Conservation (phyloP, 2,888 invertebrate species). For the Malthinus seriepunctatus region DNA sequence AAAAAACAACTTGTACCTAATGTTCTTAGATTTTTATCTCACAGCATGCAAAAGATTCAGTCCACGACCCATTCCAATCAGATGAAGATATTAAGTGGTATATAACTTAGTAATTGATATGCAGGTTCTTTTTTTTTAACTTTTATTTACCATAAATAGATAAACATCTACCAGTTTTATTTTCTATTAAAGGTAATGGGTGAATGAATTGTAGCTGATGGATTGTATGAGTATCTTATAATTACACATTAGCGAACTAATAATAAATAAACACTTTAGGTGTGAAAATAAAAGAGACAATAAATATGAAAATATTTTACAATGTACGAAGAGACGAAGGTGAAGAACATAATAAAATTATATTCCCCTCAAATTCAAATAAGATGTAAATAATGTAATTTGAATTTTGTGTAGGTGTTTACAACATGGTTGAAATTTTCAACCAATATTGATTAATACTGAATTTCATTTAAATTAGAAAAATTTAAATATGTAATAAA, state of each 20-base stretch:
- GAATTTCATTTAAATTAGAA: no score
- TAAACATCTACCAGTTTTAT: conserved; percentile 1
- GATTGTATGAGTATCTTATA: conserved; percentile 8
- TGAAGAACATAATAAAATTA: conserved; percentile 35
- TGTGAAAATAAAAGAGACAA: conserved; percentile 35
- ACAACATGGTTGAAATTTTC: neutral
- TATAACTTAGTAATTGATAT: conserved; percentile 23
- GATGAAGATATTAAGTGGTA: conserved; percentile 10
- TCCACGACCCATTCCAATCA: neutral
- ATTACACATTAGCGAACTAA: no score
- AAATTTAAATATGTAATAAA: no score
- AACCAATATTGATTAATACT: no score
- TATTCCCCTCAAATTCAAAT: conserved; percentile 34
- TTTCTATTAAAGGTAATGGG: conserved; percentile 3
- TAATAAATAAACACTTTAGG: conserved; percentile 14
- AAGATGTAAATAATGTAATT: conserved; percentile 42
- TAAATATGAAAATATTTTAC: conserved; percentile 44
- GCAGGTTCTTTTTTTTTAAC: neutral
- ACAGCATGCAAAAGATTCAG: conserved; percentile 3
- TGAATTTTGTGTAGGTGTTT: conserved; percentile 37
- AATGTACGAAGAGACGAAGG: conserved; percentile 19
- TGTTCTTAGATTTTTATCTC: conserved; percentile 3
- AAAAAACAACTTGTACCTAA: conserved; percentile 1
- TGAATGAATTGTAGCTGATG: conserved; percentile 1
- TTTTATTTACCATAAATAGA: neutral